A percentile compares a stretch with the other conserved stretches of the same genome.
Conservation (phyloP, 2,888 invertebrate genomes). For the Microchrysa polita region DNA sequence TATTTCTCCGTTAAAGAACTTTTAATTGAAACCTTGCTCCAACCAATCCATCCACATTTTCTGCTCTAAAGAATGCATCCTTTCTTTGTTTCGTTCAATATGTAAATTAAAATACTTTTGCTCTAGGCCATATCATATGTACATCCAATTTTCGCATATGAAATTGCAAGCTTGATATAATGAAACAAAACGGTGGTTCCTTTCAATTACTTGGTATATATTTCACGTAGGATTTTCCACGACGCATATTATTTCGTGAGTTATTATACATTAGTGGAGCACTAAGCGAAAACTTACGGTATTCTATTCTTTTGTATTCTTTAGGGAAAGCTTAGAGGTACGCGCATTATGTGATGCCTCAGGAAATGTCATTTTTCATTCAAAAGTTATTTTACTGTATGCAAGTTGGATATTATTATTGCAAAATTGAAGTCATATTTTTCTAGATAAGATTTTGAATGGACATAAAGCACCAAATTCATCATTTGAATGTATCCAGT, state of each 20-base stretch:
- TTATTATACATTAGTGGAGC: neutral
- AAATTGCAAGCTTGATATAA: conserved; percentile 1
- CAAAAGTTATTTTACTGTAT: neutral
- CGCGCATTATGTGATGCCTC: neutral
- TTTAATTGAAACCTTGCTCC: neutral
- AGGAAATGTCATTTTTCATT: conserved; percentile 7
- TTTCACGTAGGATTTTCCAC: conserved; percentile 31
- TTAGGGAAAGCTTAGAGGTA: neutral
- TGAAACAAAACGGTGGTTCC: conserved; percentile 3
- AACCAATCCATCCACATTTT: neutral
- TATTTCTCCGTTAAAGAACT: neutral
- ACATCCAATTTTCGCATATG: neutral
- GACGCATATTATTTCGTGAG: conserved; percentile 18
- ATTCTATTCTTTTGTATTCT: neutral
- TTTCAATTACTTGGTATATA: conserved; percentile 3
- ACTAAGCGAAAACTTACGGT: neutral
- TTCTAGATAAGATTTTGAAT: conserved; percentile 9
- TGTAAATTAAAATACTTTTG: neutral
- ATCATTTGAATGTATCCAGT: conserved; percentile 16
- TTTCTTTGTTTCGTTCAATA: neutral
- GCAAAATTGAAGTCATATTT: conserved; percentile 23
- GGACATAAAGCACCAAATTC: conserved; percentile 17
- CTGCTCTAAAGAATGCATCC: neutral
- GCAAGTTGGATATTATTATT: neutral
- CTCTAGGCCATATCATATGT: neutral